Evolutionary conservation across 2,113 vertebrate species (phyloP).

Genomic region (Ellobius talpinus): DNA sequence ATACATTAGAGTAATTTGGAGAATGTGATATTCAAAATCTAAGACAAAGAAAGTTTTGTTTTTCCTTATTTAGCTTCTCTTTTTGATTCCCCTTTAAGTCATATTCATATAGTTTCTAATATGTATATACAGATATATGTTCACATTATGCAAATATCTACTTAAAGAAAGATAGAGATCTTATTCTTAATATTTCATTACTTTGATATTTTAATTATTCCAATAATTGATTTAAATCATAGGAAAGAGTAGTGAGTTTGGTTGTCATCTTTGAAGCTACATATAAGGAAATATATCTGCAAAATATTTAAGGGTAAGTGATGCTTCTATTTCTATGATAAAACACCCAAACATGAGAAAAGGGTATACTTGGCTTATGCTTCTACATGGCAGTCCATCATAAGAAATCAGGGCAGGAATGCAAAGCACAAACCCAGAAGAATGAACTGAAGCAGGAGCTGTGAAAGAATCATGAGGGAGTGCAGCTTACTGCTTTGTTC

Average conservation of each 20-base stretch:
- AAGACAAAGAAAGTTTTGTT: not conserved
- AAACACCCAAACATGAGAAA: not conserved
- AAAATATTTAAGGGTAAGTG: no score
- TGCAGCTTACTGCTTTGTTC: not conserved
- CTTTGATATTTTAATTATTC: no score
- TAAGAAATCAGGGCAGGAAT: not conserved
- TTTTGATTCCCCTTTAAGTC: no score
- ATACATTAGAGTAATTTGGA: not conserved
- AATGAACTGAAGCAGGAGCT: not conserved
- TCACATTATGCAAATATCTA: no score
- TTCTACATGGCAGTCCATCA: not conserved
- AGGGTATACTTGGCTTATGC: not conserved
- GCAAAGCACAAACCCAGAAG: not conserved
- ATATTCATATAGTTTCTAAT: not conserved
- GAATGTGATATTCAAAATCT: not conserved
- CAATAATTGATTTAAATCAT: no score
- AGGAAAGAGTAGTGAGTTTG: no score
- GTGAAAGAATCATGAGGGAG: not conserved
- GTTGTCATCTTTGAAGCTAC: no score
- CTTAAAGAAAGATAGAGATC: no score
- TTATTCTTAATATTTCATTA: no score
- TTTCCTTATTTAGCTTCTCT: not conserved
- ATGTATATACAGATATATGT: no score
- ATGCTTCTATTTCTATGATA: not conserved
- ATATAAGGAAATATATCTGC: no score